Base-by-base conservation (phyloP, 2,888 invertebrate species). In the Bedellia somnulentella region DNA sequence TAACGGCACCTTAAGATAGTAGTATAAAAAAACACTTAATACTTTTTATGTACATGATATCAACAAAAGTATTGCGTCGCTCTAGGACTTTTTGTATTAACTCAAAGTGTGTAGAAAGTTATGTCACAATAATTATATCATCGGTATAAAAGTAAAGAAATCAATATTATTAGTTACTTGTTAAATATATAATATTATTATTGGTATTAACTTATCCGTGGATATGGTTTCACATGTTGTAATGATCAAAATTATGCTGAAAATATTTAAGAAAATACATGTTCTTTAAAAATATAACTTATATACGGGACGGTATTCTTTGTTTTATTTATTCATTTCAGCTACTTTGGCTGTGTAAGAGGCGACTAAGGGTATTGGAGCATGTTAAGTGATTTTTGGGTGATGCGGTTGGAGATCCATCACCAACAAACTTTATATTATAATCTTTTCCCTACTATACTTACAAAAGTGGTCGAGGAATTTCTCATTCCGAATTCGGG, bases 261-360 rank as follows among this genome's bases (percentile, higher is more conserved):
- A 45, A 52, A 57, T 57, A 55, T 57, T 57, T 61, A 60, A 60
- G 24, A 26, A 29, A 9, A 55, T 66, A 73, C 58, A 68, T 71
- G 75, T 73, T 73, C 73, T 71, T 70, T 70, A 61, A 66, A 68
- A 71, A 73, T 75, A 75, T 73, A 71, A 66, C 64, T 73, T 68
- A 71, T 73, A 70, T 70, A 70, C 47, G 36, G 38, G 49, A 53
- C 41, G 39, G 35, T 40, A 34, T 33, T 27, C 29, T 37, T 41
- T 41, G 44, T 47, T 47, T 44, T 35, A 36, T 43, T 35, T 45
- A n/a, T n/a, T n/a, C n/a, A n/a, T n/a, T n/a, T n/a, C n/a, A n/a
- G n/a, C n/a, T n/a, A n/a, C n/a, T n/a, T n/a, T n/a, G n/a, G n/a
- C n/a, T n/a, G n/a, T n/a, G n/a, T n/a, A n/a, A n/a, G n/a, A n/a